These are phyloP conservation scores for Papilio gigon DNA, from an alignment of 2,888 invertebrate species.

Conservation along the genomic window DNA sequence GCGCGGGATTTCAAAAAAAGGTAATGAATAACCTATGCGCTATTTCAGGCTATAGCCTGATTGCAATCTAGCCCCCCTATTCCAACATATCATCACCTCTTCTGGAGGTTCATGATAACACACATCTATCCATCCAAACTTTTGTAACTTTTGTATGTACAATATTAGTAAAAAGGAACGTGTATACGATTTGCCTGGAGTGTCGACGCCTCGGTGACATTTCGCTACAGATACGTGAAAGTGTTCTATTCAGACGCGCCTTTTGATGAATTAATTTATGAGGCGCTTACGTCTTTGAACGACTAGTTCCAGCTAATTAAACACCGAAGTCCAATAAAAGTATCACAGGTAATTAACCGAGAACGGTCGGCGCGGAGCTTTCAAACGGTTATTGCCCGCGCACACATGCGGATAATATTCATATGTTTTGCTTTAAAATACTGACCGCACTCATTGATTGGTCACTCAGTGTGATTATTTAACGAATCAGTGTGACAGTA, in stretches of 20 bases:
- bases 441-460: background rate
- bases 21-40: too few species aligned
- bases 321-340: slow-evolving; percentile 51
- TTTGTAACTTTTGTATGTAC: too few species aligned
- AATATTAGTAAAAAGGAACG: too few species aligned
- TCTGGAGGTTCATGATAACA: too few species aligned
- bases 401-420: background rate
- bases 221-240: slow-evolving; percentile 40
- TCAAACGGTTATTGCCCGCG: slow-evolving; percentile 30
- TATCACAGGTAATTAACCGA: slow-evolving; percentile 56
- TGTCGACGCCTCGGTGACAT: slow-evolving; percentile 42
- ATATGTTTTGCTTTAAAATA: background rate
- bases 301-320: slow-evolving; percentile 43
- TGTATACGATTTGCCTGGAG: background rate
- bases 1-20: too few species aligned
- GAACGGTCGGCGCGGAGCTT: slow-evolving; percentile 27
- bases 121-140: too few species aligned
- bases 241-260: slow-evolving; percentile 25
- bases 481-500: background rate
- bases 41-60: too few species aligned
- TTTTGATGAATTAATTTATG: slow-evolving; percentile 36
- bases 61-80: too few species aligned
- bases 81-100: too few species aligned
- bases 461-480: too few species aligned
- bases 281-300: slow-evolving; percentile 30